Base-by-base conservation (phyloP, 2,797 vertebrate species). In the Borostomias antarcticus region DNA sequence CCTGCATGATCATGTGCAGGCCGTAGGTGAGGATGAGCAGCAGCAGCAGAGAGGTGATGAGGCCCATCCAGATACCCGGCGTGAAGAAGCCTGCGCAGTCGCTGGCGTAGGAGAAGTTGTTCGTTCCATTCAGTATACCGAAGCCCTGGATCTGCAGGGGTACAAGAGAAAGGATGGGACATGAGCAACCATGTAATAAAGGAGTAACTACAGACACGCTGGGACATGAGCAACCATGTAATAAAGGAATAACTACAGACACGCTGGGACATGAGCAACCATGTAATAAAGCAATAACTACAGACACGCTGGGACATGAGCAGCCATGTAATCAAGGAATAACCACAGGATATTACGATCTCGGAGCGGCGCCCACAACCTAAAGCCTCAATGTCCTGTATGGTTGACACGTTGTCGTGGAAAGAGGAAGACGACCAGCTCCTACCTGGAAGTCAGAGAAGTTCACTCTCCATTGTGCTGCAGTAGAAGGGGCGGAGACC, bases 1-100 rank as follows among this genome's bases (percentile, higher is more conserved):
- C 78, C 72, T 94, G 93, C 85, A 95, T 92, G 74, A 97, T 93
- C 95, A 96, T 96, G 86, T 96, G 94, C 51, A 97, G 81, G 7
- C 96, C 95, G 0, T 95, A 96, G 64, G 94, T 90, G 13, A 97
- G 93, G 74, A 95, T 93, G 2, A 90, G 74, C 23, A 95, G 76
- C 87, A 96, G 88, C 43, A 96, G 87, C 66, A 96, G 82, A 1
- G 91, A 79, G 8, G 91, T 93, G 26, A 96, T 17, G 68, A 96
- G 88, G 4, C 95, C 95, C 96, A 97, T 97, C 96, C 96, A 97
- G 78, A 96, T 95, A 30, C 90, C 95, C 0, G 94, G 78, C 0
- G 94, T 93, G 87, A 97, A 97, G 91, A 97, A 97, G 25, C 93
- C 75, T 0, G 95, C 93, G 15, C 96, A 97, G 87, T 97, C 96